Percentiles rank a stretch among this genome's conserved stretches.
Evolutionary conservation across 2,888 invertebrate species (phyloP).

Genomic region (Nycteola revayana): DNA sequence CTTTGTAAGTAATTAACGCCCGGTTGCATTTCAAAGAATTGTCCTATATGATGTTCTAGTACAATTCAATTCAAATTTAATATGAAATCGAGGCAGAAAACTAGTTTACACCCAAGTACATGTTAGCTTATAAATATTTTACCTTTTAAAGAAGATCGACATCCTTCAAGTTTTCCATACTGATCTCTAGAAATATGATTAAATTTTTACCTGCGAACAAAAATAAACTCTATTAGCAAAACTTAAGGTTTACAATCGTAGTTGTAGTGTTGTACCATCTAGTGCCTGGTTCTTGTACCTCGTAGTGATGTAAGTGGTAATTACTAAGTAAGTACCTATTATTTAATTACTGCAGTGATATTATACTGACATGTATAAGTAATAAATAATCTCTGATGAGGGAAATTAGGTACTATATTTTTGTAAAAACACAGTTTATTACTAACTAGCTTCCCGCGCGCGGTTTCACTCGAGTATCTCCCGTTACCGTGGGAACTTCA

Average conservation of each 20-base stretch:
- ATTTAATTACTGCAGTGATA: constrained; percentile 18
- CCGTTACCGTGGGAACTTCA: too few species aligned
- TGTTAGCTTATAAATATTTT: constrained; percentile 2
- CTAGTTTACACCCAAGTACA: too few species aligned
- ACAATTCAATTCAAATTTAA: too few species aligned
- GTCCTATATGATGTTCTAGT: too few species aligned
- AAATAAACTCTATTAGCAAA: constrained; percentile 25
- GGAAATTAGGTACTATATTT: too few species aligned
- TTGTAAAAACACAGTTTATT: too few species aligned
- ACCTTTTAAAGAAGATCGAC: constrained; percentile 11
- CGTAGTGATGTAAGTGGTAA: constrained; percentile 11
- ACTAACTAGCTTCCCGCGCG: too few species aligned
- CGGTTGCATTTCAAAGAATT: too few species aligned
- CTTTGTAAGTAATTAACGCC: too few species aligned
- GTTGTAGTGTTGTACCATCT: constrained; percentile 27
- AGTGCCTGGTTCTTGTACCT: constrained; percentile 30
- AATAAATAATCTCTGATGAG: too few species aligned
- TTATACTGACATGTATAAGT: neutral
- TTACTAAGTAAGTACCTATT: constrained; percentile 5
- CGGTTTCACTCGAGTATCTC: too few species aligned
- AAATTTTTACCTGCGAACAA: constrained; percentile 36
- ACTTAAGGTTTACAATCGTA: constrained; percentile 4
- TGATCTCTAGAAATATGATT: constrained; percentile 21
- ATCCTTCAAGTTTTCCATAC: constrained; percentile 14
- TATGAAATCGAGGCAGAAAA: too few species aligned